Base-by-base conservation (phyloP, 2,113 vertebrate species). In the Limanda limanda region DNA sequence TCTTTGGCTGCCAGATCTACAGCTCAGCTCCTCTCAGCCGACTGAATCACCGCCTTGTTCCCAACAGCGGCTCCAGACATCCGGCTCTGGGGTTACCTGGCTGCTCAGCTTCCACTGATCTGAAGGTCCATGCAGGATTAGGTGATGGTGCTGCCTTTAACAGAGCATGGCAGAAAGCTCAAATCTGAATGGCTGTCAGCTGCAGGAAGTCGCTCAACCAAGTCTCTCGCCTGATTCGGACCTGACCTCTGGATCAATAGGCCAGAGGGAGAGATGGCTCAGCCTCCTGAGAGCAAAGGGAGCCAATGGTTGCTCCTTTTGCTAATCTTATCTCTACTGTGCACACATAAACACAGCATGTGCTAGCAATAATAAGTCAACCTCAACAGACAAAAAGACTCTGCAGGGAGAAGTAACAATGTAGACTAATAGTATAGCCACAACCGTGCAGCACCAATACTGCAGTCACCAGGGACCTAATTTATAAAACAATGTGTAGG, bases 171-270 rank as follows among this genome's bases (percentile, higher is more conserved):
- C 55, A 74, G 27, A 45, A 59, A 73, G 57, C 63, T 67, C 2
- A 77, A 63, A 42, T 81, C 56, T 7, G 31, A 31, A 31, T 31
- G 27, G 27, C 27, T 71, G 48, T 2, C 3, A 48, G 62, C 66
- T 68, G 69, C 54, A 55, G 54, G 58, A 31, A 78, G 25, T 64
- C 7, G 14, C 63, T 81, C 57, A 48, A 70, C 68, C 57, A 60
- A 51, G 25, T 78, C 69, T 52, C 47, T 64, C 45, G 54, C 64
- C 24, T 35, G 60, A 71, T 63, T 66, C 55, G 35, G 61, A 81
- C 55, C 56, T 88, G 84, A 72, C 69, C 79, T 83, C 68, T 35
- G 63, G 76, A 82, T 86, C 82, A 76, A 83, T 62, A 79, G 60
- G 37, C 74, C 61, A 71, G 45, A 54, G 52, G 31, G 58, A 74